Evolutionary conservation across 2,888 invertebrate species (phyloP).

Genomic region (Drosophila setosimentum): DNA sequence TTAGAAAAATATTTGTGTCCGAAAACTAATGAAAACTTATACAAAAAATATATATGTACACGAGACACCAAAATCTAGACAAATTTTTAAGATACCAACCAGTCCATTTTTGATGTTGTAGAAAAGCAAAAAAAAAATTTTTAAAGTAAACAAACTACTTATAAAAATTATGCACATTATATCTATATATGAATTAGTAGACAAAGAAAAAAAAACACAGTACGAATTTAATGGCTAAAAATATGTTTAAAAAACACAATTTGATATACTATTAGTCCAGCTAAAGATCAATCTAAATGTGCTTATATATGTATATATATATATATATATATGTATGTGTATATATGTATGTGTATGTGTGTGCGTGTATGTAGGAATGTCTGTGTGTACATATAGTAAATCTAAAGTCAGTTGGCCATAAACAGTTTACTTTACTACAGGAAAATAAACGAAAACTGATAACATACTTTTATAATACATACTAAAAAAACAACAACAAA

Average conservation of each 20-base stretch:
- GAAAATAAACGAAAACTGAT: constrained; percentile 58
- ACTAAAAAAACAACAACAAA: constrained; percentile 7
- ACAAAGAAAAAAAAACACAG: constrained; percentile 27
- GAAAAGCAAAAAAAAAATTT: constrained; percentile 12
- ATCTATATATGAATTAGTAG: constrained; percentile 10
- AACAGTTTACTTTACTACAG: constrained; percentile 61
- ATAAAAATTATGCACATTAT: constrained; percentile 16
- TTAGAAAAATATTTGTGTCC: constrained; percentile 68
- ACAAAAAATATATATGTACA: constrained; percentile 19
- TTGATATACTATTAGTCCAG: constrained; percentile 31
- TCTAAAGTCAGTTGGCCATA: constrained; percentile 51
- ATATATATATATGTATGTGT: not conserved
- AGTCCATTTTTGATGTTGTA: constrained; percentile 78
- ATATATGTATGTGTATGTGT: constrained; percentile 8
- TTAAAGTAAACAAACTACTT: constrained; percentile 14
- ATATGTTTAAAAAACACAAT: constrained; percentile 30
- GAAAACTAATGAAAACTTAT: constrained; percentile 42
- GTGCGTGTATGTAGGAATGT: constrained; percentile 14
- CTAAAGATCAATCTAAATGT: constrained; percentile 60
- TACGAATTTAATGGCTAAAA: constrained; percentile 68
- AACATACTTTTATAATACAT: constrained; percentile 35
- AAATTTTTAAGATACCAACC: constrained; percentile 39
- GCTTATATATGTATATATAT: constrained; percentile 41
- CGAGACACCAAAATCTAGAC: constrained; percentile 31
- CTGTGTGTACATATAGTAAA: constrained; percentile 15